phyloP scores from a whole-genome alignment of 2,888 invertebrate species.

The Aproaerema taeniolella region DNA sequence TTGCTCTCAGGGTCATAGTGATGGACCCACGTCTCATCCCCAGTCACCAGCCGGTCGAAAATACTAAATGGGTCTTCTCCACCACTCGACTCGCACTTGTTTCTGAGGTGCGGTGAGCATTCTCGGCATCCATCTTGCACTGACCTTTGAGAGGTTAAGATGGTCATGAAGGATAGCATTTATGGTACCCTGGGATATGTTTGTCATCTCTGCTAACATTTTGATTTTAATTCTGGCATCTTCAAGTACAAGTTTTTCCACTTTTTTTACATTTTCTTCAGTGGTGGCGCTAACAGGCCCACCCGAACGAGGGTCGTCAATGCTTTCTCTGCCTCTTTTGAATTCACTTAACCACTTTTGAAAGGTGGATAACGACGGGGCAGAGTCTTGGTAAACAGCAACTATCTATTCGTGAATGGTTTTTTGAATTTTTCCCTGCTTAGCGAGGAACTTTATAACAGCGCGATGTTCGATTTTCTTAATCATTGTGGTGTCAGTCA shows the following conservation, averaged over 20 bases:
- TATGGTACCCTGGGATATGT: background rate
- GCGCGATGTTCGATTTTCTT: constrained; percentile 13
- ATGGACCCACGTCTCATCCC: constrained; percentile 27
- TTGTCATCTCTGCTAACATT: background rate
- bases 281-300: background rate
- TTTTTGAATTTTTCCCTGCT: constrained; percentile 23
- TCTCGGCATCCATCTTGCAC: constrained; percentile 28
- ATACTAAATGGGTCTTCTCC: constrained; percentile 12
- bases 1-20: constrained; percentile 26
- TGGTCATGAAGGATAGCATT: constrained; percentile 15
- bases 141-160: constrained; percentile 25
- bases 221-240: background rate
- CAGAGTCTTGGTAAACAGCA: constrained; percentile 18
- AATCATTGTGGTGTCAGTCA: background rate
- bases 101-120: constrained; percentile 28
- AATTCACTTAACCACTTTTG: background rate
- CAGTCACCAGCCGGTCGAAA: constrained; percentile 18
- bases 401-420: constrained; percentile 22
- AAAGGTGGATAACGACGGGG: background rate
- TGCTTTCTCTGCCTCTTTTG: background rate
- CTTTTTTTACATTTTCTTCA: constrained; percentile 8
- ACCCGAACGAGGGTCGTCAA: background rate
- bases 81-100: constrained; percentile 20
- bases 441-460: constrained; percentile 25
- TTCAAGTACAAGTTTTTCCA: background rate